These are phyloP conservation scores for Rhagologus leucostigma DNA, from an alignment of 2,113 vertebrate genomes.

Conservation along the genomic window DNA sequence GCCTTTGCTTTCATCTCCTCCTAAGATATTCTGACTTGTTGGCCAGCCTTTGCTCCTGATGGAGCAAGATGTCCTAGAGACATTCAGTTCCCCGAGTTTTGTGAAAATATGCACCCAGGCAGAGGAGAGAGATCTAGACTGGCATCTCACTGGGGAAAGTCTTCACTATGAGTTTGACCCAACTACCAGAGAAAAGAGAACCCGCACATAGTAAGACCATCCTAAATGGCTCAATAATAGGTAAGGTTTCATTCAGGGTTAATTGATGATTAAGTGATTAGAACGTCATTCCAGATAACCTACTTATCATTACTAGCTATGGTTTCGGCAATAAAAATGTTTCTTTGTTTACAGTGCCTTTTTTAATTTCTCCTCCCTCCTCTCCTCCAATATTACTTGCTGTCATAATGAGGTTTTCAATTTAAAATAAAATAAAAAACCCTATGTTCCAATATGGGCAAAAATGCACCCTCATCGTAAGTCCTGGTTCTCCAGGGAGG, in stretches of 20 bases:
- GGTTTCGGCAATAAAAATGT: background rate
- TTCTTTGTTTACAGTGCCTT: background rate
- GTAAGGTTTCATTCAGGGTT: background rate
- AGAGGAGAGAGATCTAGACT: background rate
- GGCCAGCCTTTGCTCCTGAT: background rate
- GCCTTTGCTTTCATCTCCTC: background rate
- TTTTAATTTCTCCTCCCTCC: background rate
- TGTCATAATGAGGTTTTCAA: background rate
- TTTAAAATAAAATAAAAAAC: background rate
- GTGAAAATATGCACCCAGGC: background rate
- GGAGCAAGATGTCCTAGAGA: background rate
- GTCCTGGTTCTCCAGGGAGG: background rate
- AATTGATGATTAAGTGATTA: background rate
- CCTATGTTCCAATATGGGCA: background rate
- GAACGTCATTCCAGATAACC: background rate
- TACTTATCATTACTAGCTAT: background rate
- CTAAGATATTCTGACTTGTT: background rate
- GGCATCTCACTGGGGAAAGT: background rate
- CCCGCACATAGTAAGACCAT: background rate
- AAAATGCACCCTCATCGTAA: background rate
- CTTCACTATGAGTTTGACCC: background rate
- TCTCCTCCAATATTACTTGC: background rate
- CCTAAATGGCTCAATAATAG: background rate
- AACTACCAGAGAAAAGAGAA: background rate
- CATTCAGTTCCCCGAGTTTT: background rate